These are phyloP conservation scores for Tipula vernalis DNA, from an alignment of 2,888 invertebrate genomes.

Conservation along the genomic window DNA sequence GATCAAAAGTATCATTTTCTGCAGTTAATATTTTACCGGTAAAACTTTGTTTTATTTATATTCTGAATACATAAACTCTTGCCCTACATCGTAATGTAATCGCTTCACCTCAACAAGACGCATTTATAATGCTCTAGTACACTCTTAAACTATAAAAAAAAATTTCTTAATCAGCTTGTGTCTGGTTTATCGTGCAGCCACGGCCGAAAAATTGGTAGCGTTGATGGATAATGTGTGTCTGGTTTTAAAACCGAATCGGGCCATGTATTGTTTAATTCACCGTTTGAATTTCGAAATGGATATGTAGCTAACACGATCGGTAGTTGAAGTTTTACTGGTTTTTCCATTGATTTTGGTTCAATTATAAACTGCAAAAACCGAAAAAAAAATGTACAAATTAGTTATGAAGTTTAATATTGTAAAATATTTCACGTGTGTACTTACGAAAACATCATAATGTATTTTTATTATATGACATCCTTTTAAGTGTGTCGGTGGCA, in stretches of 20 bases:
- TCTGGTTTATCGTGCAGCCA: constrained; percentile 60
- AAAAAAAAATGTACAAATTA: constrained; percentile 18
- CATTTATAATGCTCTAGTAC: not conserved
- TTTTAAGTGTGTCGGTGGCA: constrained; percentile 86
- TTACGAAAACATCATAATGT: constrained; percentile 83
- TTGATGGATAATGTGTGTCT: constrained; percentile 86
- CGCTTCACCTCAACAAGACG: not conserved
- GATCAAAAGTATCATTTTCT: not conserved
- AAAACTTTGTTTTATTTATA: not conserved
- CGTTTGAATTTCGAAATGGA: constrained; percentile 57
- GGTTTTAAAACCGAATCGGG: constrained; percentile 53
- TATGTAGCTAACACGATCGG: constrained; percentile 88
- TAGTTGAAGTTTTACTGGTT: constrained; percentile 81
- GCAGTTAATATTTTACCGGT: not conserved
- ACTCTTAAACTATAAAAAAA: not conserved
- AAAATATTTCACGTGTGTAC: constrained; percentile 29
- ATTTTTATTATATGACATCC: constrained; percentile 90
- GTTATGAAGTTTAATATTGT: not conserved
- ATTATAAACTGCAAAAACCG: constrained; percentile 69
- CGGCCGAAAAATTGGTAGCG: constrained; percentile 80
- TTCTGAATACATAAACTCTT: not conserved
- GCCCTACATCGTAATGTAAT: not conserved
- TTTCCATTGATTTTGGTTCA: constrained; percentile 82
- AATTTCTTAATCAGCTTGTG: not conserved
- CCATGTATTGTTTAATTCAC: constrained; percentile 44